phyloP scores from a whole-genome alignment of 1,140 invertebrate species.

The Idris sp. region DNA sequence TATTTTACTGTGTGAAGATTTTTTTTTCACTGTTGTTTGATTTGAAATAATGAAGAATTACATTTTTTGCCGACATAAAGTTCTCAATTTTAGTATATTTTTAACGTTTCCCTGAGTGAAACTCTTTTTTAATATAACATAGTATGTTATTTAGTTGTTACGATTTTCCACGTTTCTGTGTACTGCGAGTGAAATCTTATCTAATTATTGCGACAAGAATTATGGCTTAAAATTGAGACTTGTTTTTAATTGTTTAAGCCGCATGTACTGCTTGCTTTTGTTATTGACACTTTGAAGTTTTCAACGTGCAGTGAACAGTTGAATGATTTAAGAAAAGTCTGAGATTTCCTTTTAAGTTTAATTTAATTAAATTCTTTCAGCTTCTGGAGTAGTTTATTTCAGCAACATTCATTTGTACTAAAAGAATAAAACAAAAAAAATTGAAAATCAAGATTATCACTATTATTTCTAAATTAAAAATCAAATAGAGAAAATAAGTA shows the following conservation, averaged over 20 bases:
- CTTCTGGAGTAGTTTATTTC: too few species aligned
- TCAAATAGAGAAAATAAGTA: background rate
- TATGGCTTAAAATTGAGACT: background rate
- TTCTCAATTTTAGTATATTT: slow-evolving; percentile 3
- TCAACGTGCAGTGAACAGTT: background rate
- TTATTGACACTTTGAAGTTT: slow-evolving; percentile 4
- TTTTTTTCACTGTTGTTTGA: too few species aligned
- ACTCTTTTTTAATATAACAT: slow-evolving; percentile 10
- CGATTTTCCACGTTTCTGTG: background rate
- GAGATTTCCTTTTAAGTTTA: slow-evolving; percentile 4
- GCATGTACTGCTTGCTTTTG: background rate
- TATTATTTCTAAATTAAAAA: background rate
- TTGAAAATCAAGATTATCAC: too few species aligned
- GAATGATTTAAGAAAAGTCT: slow-evolving; percentile 3
- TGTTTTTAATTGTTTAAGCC: background rate
- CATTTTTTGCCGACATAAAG: background rate
- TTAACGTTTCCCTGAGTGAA: slow-evolving; percentile 11
- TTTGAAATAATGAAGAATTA: too few species aligned
- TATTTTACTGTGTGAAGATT: too few species aligned
- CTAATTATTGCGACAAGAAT: slow-evolving; percentile 12
- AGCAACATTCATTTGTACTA: too few species aligned
- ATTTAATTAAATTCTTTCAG: slow-evolving; percentile 5
- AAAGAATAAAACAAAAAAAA: background rate
- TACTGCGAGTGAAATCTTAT: slow-evolving; percentile 1
- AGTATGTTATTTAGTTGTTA: slow-evolving; percentile 10